Conservation (phyloP, 2,888 invertebrate genomes). For the Onthophagus sagittarius region DNA sequence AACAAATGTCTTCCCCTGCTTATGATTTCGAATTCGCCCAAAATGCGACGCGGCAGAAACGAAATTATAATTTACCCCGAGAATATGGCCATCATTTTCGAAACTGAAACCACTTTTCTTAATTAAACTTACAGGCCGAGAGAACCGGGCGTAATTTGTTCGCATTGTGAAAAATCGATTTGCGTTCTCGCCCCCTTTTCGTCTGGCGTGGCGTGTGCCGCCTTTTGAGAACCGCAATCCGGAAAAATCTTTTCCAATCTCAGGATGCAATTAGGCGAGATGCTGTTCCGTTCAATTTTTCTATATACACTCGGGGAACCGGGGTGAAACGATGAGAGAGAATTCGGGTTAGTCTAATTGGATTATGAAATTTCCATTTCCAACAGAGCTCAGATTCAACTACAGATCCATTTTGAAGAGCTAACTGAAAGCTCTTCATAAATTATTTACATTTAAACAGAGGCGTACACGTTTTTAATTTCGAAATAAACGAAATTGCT, state of each 20-base stretch:
- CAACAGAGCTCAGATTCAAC: background rate
- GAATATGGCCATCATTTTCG: constrained; percentile 1
- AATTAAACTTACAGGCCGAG: background rate
- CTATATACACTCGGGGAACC: background rate
- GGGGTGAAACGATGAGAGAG: background rate
- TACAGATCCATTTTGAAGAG: background rate
- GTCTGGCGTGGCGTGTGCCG: background rate
- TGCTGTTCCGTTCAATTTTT: background rate
- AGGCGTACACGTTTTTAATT: too few species aligned
- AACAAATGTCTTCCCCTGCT: background rate
- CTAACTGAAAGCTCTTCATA: background rate
- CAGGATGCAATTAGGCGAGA: constrained; percentile 5
- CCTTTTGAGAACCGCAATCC: background rate
- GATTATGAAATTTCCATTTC: background rate
- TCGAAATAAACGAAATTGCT: too few species aligned
- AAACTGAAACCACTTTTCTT: constrained; percentile 7
- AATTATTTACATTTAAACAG: background rate
- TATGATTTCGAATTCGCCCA: background rate
- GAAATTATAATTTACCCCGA: background rate
- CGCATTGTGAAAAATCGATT: background rate
- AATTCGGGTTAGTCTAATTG: background rate
- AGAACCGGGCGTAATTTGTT: background rate
- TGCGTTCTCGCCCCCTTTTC: background rate
- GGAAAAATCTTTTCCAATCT: constrained; percentile 1
- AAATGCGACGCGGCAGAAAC: background rate